Evolutionary conservation across 2,888 invertebrate species (phyloP), one percentile per base, ranked within the genome.

Genomic region (Eupithecia insigniata): DNA sequence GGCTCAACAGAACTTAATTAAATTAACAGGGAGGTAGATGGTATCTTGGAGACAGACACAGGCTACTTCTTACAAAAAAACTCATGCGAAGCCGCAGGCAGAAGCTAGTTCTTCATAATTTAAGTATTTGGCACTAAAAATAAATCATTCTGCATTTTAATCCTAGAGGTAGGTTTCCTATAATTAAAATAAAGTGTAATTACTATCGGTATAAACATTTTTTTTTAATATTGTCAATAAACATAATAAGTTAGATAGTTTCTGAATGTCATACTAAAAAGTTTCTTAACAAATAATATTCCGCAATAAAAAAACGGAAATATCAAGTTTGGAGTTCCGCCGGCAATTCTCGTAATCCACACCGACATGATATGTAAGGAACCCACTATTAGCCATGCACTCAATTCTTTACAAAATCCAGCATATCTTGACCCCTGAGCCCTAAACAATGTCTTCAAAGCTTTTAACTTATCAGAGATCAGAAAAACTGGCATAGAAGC

Each of bases 291-390:
- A 26, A 55, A 62, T 32, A 32, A 62, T 62, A 62, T 62, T 61
- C 61, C 34, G 32, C 32, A 69, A n/a, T 46, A 46, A 62, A 67
- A 14, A 62, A 66, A 69, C 87, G 90, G 90, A 90, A 89, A 87
- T 90, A 90, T 90, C 89, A 85, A 84, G 82, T 89, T 88, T 82
- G 81, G 84, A 84, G 89, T 87, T 87, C 87, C 88, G 86, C 82
- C 85, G 85, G 78, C 77, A 71, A 74, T 61, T 76, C 69, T 62
- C 76, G 89, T 86, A 89, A 89, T 84, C 82, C 79, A 89, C 84
- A 90, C 90, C 89, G 86, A 82, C 83, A 90, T 89, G 90, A 90
- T 88, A 89, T 82, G 81, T 81, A 79, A 88, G 81, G 87, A 88
- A 86, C 88, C 88, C 79, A 77, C 81, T 77, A 89, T 89, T 88